These are phyloP conservation scores for Catostylus mosaicus DNA, from an alignment of 30 jellyfish, hydroid and myxozoan genomes.

Conservation along the genomic window DNA sequence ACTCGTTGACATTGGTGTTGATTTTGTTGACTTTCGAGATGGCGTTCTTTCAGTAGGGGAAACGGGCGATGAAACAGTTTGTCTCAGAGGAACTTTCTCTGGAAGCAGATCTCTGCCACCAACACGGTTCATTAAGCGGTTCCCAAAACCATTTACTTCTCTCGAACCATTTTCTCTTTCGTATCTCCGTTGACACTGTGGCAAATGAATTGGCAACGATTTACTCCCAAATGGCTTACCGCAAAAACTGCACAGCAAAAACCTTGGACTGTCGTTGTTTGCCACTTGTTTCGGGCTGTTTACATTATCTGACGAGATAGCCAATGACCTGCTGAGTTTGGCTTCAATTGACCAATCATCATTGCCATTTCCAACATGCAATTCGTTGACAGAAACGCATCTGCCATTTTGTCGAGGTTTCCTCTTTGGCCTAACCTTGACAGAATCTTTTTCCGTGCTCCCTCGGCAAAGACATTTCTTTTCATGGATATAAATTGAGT, in stretches of 20 bases:
- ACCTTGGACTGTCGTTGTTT: slow-evolving; percentile 20
- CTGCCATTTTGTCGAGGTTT: slow-evolving; percentile 9
- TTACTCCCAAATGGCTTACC: slow-evolving; percentile 74
- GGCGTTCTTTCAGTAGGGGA: slow-evolving; percentile 9
- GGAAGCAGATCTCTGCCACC: slow-evolving; percentile 4
- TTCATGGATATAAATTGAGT: slow-evolving; percentile 75
- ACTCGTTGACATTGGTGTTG: background rate
- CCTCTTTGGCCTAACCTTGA: slow-evolving; percentile 7
- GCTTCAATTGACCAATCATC: slow-evolving; percentile 38
- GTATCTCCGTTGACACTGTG: slow-evolving; percentile 65
- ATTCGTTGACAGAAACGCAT: slow-evolving; percentile 43
- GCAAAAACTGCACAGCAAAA: slow-evolving; percentile 59
- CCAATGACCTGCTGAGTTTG: slow-evolving; percentile 38
- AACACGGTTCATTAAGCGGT: background rate
- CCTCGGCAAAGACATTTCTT: slow-evolving; percentile 52
- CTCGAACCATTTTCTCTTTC: slow-evolving; percentile 27
- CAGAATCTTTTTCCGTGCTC: slow-evolving; percentile 15
- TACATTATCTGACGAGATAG: slow-evolving; percentile 35
- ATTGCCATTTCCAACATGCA: slow-evolving; percentile 17
- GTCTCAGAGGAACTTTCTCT: background rate
- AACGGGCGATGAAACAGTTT: background rate
- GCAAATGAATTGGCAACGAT: slow-evolving; percentile 75
- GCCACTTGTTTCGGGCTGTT: background rate
- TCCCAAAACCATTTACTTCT: background rate
- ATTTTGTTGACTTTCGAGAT: background rate